A percentile compares a stretch with the other conserved stretches of the same genome.
Evolutionary conservation across 2,113 vertebrate species (phyloP).

Genomic region (Syngnathus floridae): DNA sequence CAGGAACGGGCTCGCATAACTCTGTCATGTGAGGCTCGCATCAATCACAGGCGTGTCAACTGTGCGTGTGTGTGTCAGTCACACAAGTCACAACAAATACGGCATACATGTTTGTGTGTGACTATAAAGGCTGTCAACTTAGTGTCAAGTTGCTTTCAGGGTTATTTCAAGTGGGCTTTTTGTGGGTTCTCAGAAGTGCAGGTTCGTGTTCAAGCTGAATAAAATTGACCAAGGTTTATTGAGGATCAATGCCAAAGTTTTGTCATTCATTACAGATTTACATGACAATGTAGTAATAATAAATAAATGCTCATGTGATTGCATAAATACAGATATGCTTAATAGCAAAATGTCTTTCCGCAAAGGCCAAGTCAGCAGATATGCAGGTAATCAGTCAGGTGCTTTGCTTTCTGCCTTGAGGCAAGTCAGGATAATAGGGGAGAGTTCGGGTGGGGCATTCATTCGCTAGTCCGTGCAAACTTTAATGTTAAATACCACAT

Average conservation of each 20-base stretch:
- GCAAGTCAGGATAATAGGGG: neutral
- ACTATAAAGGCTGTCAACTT: slow-evolving; percentile 43
- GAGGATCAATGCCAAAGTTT: neutral
- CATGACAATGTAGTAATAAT: too few relatives aligned
- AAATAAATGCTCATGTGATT: slow-evolving; percentile 37
- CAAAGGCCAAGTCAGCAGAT: slow-evolving; percentile 4
- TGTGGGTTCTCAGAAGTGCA: slow-evolving; percentile 53
- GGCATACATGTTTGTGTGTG: neutral
- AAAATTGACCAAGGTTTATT: neutral
- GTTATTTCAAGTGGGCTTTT: slow-evolving; percentile 60
- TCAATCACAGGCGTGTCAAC: slow-evolving; percentile 46
- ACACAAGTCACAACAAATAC: neutral
- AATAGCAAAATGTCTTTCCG: slow-evolving; percentile 8
- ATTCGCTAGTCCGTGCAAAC: neutral
- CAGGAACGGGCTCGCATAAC: slow-evolving; percentile 44
- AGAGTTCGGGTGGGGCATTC: neutral
- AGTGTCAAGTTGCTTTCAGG: slow-evolving; percentile 53
- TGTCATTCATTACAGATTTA: too few relatives aligned
- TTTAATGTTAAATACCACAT: neutral
- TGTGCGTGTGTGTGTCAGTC: neutral
- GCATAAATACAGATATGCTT: slow-evolving; percentile 45
- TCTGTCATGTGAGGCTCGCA: slow-evolving; percentile 59
- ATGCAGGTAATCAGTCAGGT: slow-evolving; percentile 47
- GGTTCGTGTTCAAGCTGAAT: slow-evolving; percentile 57
- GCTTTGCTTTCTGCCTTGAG: slow-evolving; percentile 11